Percentiles rank a stretch among this genome's conserved stretches.
These are phyloP conservation scores for Telenomus remus DNA, from an alignment of 1,140 invertebrate genomes.

Conservation along the genomic window DNA sequence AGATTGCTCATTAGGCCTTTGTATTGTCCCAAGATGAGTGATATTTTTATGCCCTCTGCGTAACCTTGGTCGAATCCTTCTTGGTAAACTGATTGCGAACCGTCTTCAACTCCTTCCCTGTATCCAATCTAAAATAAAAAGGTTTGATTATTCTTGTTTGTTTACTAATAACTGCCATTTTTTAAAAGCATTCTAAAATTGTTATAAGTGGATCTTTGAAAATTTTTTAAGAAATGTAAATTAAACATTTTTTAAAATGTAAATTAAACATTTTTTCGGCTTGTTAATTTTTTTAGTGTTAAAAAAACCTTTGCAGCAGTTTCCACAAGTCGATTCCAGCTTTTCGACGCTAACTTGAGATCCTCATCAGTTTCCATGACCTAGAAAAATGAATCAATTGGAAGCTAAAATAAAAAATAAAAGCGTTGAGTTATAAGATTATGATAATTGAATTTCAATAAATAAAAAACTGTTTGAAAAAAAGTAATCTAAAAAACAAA, in stretches of 20 bases:
- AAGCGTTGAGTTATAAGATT: neutral
- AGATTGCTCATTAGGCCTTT: slow-evolving; percentile 64
- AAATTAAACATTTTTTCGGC: slow-evolving; percentile 5
- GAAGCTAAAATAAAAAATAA: neutral
- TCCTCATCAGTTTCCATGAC: slow-evolving; percentile 56
- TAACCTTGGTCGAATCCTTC: slow-evolving; percentile 78
- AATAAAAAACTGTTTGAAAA: too few relatives aligned
- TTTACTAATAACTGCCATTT: too few relatives aligned
- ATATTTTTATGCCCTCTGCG: slow-evolving; percentile 74
- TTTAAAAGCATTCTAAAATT: too few relatives aligned
- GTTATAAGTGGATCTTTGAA: too few relatives aligned
- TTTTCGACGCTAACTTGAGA: slow-evolving; percentile 63
- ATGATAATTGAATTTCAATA: too few relatives aligned
- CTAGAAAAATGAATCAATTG: neutral
- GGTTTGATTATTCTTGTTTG: slow-evolving; percentile 4
- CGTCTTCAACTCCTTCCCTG: slow-evolving; percentile 76
- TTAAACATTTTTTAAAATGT: slow-evolving; percentile 8
- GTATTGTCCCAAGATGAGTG: slow-evolving; percentile 73
- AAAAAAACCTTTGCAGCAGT: slow-evolving; percentile 63
- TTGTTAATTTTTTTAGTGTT: neutral
- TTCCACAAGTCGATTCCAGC: slow-evolving; percentile 63
- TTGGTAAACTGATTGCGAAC: slow-evolving; percentile 75
- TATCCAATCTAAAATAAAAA: slow-evolving; percentile 73
- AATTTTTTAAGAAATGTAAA: slow-evolving; percentile 19
- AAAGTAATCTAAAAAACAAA: too few relatives aligned